These are phyloP conservation scores for Brachypteracias leptosomus DNA, from an alignment of 2,113 vertebrate genomes.

Conservation along the genomic window DNA sequence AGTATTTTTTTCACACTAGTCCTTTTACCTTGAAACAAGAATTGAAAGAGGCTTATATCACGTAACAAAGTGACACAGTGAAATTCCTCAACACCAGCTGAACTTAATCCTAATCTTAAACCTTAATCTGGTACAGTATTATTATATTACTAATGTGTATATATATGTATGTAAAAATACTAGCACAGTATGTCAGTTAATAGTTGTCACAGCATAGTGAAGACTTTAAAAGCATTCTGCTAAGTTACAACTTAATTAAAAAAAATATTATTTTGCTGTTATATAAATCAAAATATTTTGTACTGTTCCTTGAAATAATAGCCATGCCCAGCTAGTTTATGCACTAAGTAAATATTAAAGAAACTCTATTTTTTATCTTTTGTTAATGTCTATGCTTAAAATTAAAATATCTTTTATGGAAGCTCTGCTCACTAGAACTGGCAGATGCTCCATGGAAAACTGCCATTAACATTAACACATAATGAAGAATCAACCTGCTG, in stretches of 20 bases:
- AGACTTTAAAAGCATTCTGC: background rate
- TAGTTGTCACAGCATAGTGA: background rate
- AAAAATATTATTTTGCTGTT: background rate
- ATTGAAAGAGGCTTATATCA: background rate
- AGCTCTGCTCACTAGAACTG: conserved; percentile 23
- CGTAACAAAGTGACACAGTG: background rate
- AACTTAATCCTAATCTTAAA: background rate
- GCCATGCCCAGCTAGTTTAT: background rate
- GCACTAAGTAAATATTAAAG: background rate
- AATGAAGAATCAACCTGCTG: conserved; percentile 63
- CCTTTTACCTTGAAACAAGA: background rate
- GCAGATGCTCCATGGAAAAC: conserved; percentile 59
- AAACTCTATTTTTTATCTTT: background rate
- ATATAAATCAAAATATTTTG: background rate
- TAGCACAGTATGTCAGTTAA: background rate
- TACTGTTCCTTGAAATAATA: background rate
- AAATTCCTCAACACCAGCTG: background rate
- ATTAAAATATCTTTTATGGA: conserved; percentile 42
- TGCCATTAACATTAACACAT: conserved; percentile 65
- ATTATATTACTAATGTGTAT: background rate
- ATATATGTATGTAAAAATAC: background rate
- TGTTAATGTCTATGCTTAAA: conserved; percentile 4
- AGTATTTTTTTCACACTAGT: background rate
- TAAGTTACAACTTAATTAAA: background rate
- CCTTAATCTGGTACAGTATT: background rate